Conservation (phyloP, 2,797 vertebrate species). For the Botia almorhae region DNA sequence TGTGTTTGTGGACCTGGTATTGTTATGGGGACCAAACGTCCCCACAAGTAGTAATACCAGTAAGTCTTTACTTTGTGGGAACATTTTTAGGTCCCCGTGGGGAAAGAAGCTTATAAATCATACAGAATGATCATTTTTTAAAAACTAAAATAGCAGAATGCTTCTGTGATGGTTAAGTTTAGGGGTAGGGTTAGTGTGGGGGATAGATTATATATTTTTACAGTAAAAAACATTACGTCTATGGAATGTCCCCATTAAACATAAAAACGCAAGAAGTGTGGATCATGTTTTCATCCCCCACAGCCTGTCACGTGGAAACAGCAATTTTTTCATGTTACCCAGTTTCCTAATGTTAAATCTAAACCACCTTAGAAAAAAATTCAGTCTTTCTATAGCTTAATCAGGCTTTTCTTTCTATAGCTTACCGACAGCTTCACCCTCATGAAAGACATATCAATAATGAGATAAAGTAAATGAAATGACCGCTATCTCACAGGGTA, state of each 20-base stretch:
- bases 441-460: slow-evolving; percentile 1
- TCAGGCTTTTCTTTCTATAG: neutral
- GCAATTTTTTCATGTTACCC: too few relatives aligned
- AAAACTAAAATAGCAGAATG: neutral
- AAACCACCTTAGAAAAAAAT: neutral
- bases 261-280: too few relatives aligned
- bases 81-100: slow-evolving; percentile 12
- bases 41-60: too few relatives aligned
- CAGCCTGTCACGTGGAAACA: neutral
- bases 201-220: neutral
- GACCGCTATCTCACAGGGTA: slow-evolving; percentile 1
- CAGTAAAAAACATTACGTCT: neutral
- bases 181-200: too few relatives aligned
- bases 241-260: too few relatives aligned
- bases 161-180: slow-evolving; percentile 1
- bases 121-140: neutral
- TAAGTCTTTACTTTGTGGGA: neutral
- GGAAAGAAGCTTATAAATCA: too few relatives aligned
- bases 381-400: too few relatives aligned
- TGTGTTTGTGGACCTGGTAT: neutral
- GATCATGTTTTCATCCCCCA: too few relatives aligned
- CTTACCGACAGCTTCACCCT: neutral
- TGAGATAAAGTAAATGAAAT: neutral
- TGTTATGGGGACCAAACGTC: too few relatives aligned
- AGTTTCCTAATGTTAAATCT: neutral